Evolutionary conservation across 2,888 invertebrate species (phyloP).

Genomic region (Druceiella hillmani): DNA sequence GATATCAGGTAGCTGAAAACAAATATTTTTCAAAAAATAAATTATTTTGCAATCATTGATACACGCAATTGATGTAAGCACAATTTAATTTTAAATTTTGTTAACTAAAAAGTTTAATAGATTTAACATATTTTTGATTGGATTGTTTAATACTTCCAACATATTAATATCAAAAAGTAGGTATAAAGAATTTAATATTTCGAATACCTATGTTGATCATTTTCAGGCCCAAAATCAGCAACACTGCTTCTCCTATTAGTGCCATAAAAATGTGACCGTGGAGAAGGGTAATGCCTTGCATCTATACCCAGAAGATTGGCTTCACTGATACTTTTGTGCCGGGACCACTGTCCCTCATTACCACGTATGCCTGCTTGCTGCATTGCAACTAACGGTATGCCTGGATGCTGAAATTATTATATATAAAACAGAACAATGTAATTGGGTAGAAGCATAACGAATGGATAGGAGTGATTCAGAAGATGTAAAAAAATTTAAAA

Average conservation of each 20-base stretch:
- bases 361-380: conserved; percentile 64
- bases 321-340: conserved; percentile 75
- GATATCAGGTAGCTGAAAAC: conserved; percentile 46
- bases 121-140: conserved; percentile 2
- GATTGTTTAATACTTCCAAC: background rate
- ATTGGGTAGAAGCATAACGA: too few relatives aligned
- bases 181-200: conserved; percentile 1
- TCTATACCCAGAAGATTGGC: conserved; percentile 73
- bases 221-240: conserved; percentile 52
- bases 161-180: background rate
- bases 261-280: conserved; percentile 35
- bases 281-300: conserved; percentile 28
- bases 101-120: conserved; percentile 9
- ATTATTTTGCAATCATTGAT: background rate
- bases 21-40: conserved; percentile 3
- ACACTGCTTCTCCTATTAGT: conserved; percentile 53
- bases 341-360: conserved; percentile 46
- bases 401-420: conserved; percentile 29
- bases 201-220: conserved; percentile 50
- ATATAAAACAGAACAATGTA: too few relatives aligned
- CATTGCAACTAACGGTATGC: conserved; percentile 61
- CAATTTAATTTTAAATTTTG: background rate
- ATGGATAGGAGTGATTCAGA: too few relatives aligned
- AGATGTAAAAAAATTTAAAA: too few relatives aligned
- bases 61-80: background rate